These are phyloP conservation scores for Caenorhabditis sp. DNA, from an alignment of 2,888 invertebrate genomes.

Conservation along the genomic window DNA sequence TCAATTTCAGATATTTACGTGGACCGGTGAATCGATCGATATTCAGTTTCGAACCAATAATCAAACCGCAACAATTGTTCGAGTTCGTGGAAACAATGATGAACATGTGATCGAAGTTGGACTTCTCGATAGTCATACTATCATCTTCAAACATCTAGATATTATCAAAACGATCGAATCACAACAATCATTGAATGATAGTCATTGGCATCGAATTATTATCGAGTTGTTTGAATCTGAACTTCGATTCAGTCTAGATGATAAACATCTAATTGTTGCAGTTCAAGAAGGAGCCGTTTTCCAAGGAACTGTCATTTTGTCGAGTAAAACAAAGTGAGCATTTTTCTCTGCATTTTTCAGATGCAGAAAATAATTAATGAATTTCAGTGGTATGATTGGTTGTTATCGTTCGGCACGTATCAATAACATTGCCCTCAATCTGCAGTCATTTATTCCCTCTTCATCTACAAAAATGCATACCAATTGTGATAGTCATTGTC, in stretches of 20 bases:
- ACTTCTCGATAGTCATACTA: conserved; percentile 27
- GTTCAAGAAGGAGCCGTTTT: conserved; percentile 26
- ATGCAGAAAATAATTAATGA: too few relatives aligned
- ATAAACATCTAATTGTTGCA: conserved; percentile 15
- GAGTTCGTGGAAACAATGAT: conserved; percentile 25
- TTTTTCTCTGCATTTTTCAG: neutral
- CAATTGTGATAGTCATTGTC: conserved; percentile 15
- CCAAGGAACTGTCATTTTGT: conserved; percentile 24
- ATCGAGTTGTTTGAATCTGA: conserved; percentile 56
- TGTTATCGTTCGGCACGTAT: conserved; percentile 55
- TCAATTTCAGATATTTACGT: conserved; percentile 17
- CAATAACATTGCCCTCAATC: conserved; percentile 6
- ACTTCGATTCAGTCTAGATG: conserved; percentile 44
- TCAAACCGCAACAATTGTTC: conserved; percentile 12
- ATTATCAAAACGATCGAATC: conserved; percentile 19
- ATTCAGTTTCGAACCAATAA: conserved; percentile 39
- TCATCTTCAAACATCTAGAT: conserved; percentile 26
- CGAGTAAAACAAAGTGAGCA: conserved; percentile 9
- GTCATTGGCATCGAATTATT: conserved; percentile 62
- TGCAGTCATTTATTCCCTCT: neutral
- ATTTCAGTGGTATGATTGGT: conserved; percentile 53
- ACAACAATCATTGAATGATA: conserved; percentile 51
- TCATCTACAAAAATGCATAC: neutral
- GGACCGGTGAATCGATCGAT: conserved; percentile 31
- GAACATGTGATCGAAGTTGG: conserved; percentile 21